Conservation (phyloP, 2,888 invertebrate species). For the Ormyrus thymus region DNA sequence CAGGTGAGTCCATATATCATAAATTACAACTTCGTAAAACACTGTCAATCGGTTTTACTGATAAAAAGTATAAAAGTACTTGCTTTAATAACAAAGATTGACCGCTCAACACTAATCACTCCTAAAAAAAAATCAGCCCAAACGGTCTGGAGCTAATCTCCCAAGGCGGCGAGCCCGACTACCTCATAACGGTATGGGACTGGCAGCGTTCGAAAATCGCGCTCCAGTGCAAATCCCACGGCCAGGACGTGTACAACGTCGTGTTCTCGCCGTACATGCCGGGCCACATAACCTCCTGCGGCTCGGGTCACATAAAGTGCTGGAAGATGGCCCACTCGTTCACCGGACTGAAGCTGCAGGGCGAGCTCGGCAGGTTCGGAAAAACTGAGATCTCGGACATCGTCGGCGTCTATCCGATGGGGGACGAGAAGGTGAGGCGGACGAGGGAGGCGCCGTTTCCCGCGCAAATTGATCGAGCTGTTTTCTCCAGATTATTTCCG, state of each 20-base stretch:
- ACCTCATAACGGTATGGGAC: conserved; percentile 91
- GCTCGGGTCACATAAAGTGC: conserved; percentile 88
- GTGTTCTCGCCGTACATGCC: conserved; percentile 89
- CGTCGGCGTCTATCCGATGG: conserved; percentile 87
- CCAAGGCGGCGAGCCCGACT: conserved; percentile 91
- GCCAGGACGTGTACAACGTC: conserved; percentile 86
- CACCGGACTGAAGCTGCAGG: conserved; percentile 92
- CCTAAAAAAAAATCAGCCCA: conserved; percentile 77
- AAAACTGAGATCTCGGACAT: conserved; percentile 95
- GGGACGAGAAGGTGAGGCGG: conserved; percentile 87
- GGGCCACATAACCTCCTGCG: conserved; percentile 86
- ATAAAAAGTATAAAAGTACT: not conserved
- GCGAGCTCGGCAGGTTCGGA: conserved; percentile 92
- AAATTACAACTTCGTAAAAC: too few species aligned
- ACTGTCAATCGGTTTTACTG: not conserved
- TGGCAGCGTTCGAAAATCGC: conserved; percentile 87
- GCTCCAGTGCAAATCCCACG: conserved; percentile 87
- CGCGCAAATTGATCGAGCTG: too few species aligned
- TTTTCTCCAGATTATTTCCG: conserved; percentile 82
- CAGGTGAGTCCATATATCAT: conserved; percentile 75
- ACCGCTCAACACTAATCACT: too few species aligned
- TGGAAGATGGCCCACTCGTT: conserved; percentile 96
- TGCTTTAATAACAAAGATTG: too few species aligned
- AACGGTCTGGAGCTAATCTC: conserved; percentile 88
- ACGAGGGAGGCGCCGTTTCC: too few species aligned